Evolutionary conservation across 2,888 invertebrate species (phyloP).

Genomic region (Cheilosia urbana): DNA sequence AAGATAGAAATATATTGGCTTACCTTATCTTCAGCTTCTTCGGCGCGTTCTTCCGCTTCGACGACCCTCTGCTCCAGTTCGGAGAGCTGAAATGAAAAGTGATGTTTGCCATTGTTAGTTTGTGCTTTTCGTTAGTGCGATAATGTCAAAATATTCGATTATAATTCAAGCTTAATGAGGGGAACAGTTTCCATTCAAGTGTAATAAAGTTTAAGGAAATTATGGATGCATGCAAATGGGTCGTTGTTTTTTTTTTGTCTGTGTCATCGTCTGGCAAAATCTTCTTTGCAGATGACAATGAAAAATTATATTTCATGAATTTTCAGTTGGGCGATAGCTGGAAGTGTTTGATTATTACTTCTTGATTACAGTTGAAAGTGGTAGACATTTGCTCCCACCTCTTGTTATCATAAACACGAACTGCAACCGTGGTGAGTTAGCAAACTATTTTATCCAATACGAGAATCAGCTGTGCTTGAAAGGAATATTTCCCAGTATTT

Average conservation of each 20-base stretch:
- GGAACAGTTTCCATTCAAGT: constrained; percentile 12
- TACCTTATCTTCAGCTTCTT: constrained; percentile 98
- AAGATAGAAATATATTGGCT: constrained; percentile 78
- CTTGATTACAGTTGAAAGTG: too few species aligned
- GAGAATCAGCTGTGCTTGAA: too few species aligned
- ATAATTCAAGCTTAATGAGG: constrained; percentile 34
- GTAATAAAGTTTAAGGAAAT: constrained; percentile 16
- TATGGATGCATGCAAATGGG: background rate
- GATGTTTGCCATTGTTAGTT: constrained; percentile 28
- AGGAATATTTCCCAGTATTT: too few species aligned
- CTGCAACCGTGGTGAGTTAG: too few species aligned
- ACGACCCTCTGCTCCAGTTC: constrained; percentile 96
- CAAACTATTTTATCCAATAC: too few species aligned
- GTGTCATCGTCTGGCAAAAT: background rate
- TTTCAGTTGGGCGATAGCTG: background rate
- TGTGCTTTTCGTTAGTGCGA: background rate
- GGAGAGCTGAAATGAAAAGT: constrained; percentile 89
- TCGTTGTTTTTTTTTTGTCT: background rate
- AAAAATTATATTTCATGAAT: background rate
- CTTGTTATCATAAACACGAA: too few species aligned
- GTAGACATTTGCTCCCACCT: too few species aligned
- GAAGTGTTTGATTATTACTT: too few species aligned
- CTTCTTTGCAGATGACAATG: background rate
- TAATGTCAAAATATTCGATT: constrained; percentile 4
- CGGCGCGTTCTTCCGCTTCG: constrained; percentile 96